Percentiles rank a stretch among this genome's conserved stretches.
phyloP scores from a whole-genome alignment of 2,113 vertebrate species.

The Cathartes aura region DNA sequence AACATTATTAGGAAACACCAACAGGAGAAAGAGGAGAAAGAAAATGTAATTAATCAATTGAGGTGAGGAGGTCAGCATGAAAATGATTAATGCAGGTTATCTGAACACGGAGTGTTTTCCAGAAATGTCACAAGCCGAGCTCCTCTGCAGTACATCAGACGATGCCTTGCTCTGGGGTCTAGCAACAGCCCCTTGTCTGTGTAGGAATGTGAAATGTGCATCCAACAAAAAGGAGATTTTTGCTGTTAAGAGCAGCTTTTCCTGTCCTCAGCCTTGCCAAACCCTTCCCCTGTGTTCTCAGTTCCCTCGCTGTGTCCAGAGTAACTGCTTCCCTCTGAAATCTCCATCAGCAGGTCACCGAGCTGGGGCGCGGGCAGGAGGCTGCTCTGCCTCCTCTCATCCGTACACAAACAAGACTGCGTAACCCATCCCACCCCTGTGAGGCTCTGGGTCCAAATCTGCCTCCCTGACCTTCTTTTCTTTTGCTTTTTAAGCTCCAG shows the following conservation, averaged over 20 bases:
- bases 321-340: not conserved
- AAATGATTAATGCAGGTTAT: constrained; percentile 73
- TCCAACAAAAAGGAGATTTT: not conserved
- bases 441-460: not conserved
- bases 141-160: not conserved
- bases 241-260: not conserved
- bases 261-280: not conserved
- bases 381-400: not conserved
- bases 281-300: not conserved
- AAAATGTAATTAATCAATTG: constrained; percentile 68
- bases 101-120: constrained; percentile 36
- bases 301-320: not conserved
- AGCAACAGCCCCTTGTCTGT: not conserved
- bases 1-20: constrained; percentile 48
- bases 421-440: not conserved
- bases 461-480: not conserved
- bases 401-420: not conserved
- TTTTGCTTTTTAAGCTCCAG: not conserved
- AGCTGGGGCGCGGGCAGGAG: not conserved
- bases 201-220: not conserved
- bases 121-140: constrained; percentile 55
- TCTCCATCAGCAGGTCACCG: not conserved
- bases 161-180: not conserved
- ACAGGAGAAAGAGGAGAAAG: constrained; percentile 36
- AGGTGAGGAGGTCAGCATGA: constrained; percentile 58